Base-by-base conservation (phyloP, 2,113 vertebrate genomes). In the Oryzias curvinotus region DNA sequence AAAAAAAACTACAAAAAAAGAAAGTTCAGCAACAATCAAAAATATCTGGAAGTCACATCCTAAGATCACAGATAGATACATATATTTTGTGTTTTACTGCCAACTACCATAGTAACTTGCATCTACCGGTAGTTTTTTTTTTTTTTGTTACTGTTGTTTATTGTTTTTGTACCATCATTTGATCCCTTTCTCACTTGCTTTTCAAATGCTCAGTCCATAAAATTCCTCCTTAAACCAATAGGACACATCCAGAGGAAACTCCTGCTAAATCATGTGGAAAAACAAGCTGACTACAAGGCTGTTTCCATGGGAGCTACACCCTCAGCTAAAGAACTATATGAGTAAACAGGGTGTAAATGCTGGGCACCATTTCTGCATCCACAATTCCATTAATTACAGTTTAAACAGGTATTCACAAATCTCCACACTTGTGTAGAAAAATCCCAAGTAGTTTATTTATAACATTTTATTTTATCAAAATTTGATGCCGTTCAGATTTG, bases 251-350 rank as follows among this genome's bases (percentile, higher is more conserved):
- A 77, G 62, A 80, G 80, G 65, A 85, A 86, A 75, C 50, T 26
- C 53, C 30, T 46, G 65, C 67, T 90, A 86, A 87, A 88, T 86
- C 82, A 88, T 62, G 1, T 51, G 64, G 60, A 51, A 65, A 79
- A 73, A 84, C 75, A 84, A 60, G 62, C 66, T 48, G 66, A 77
- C 67, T 75, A 73, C 67, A 83, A 78, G 81, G 76, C 70, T 21
- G 76, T 89, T 69, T 65, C 86, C 86, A 88, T 83, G 86, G 88
- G 62, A 69, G 66, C 79, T 52, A 63, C 75, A 81, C 71, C 75
- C 77, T 78, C 72, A 41, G 57, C 80, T 83, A 85, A 90, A 90
- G 78, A 93, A 93, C 90, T 91, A 84, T 62, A 58, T 65, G 59
- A 62, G 80, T 56, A 78, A 81, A 68, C 50, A 44, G 50, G 64